These are phyloP conservation scores for Sturmia bella DNA, from an alignment of 2,888 invertebrate species.

Conservation along the genomic window DNA sequence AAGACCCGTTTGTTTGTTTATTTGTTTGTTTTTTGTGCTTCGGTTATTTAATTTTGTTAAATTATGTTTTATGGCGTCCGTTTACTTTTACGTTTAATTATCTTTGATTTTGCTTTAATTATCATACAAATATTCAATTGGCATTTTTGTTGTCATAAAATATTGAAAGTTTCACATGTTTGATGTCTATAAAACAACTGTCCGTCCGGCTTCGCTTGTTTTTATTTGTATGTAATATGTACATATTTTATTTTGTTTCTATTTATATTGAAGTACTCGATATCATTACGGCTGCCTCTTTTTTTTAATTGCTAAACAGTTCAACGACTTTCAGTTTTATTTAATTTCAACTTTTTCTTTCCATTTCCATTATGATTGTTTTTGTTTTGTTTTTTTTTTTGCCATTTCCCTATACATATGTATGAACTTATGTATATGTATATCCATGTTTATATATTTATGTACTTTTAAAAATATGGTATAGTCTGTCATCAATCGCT, in stretches of 20 bases:
- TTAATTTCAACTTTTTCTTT: slow-evolving; percentile 44
- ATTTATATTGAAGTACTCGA: slow-evolving; percentile 20
- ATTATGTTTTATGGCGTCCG: slow-evolving; percentile 38
- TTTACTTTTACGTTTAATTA: slow-evolving; percentile 23
- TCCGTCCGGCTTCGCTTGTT: slow-evolving; percentile 1
- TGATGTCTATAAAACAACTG: not conserved
- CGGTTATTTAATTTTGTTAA: not conserved
- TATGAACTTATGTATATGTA: not conserved
- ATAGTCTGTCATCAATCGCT: slow-evolving; percentile 63
- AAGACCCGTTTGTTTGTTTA: slow-evolving; percentile 5
- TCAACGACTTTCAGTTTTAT: slow-evolving; percentile 67
- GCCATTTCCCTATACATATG: slow-evolving; percentile 45
- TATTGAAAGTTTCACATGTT: slow-evolving; percentile 58
- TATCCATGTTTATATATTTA: not conserved
- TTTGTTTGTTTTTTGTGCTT: slow-evolving; percentile 1
- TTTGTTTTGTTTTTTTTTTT: slow-evolving; percentile 12
- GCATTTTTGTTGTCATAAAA: not conserved
- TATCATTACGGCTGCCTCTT: slow-evolving; percentile 34
- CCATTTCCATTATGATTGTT: slow-evolving; percentile 43
- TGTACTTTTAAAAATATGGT: not conserved
- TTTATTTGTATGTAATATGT: too few relatives aligned
- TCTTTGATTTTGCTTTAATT: slow-evolving; percentile 11
- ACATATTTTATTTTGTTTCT: too few relatives aligned
- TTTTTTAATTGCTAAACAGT: slow-evolving; percentile 59
- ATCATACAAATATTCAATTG: not conserved